Evolutionary conservation across 2,113 vertebrate genomes (phyloP), one percentile per base, ranked within the genome.

Genomic region (Grantiella picta): DNA sequence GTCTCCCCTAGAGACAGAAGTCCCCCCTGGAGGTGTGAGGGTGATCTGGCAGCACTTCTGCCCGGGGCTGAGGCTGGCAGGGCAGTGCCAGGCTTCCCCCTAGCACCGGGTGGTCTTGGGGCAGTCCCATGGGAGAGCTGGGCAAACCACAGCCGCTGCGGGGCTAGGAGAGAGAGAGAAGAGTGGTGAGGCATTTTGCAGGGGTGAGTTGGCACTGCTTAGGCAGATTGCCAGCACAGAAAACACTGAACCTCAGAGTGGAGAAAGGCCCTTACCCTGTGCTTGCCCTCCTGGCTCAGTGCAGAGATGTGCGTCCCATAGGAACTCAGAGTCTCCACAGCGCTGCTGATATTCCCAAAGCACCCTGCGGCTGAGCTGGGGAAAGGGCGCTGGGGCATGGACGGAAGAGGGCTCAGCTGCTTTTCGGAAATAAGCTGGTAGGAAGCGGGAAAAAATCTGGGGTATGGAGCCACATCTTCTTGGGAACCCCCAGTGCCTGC

Each of bases 1-100:
- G 44, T 29, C 33, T 66, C 38, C 29, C 29, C 97, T 97, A 98
- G 77, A 98, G 95, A 65, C 96, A 97, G 81, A 97, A 98, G 73
- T 96, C 95, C 12, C 96, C 52, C 13, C 84, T 94, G 96, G 98
- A 97, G n/a, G 94, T 40, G 1, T 24, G 47, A 64, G 66, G 60
- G 28, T 94, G 83, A 61, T 86, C 57, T 35, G 95, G 81, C 36
- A 97, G 96, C 7, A 33, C 83, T 61, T 97, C 73, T 96, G 95
- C 64, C 59, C 1, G 44, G 3, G 96, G 36, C 25, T 82, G 90
- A 1, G 45, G 50, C 63, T 95, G 63, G 95, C 93, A 88, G 21
- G 47, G 35, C 24, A 2, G 8, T 16, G 44, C 60, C 3, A 33
- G 59, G 3, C 64, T 97, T 19, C 69, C 82, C 7, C 70, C 96